Percentiles rank a stretch among this genome's conserved stretches.
These are phyloP conservation scores for Eumacrocentrus americanus DNA, from an alignment of 2,888 invertebrate genomes.

Conservation along the genomic window DNA sequence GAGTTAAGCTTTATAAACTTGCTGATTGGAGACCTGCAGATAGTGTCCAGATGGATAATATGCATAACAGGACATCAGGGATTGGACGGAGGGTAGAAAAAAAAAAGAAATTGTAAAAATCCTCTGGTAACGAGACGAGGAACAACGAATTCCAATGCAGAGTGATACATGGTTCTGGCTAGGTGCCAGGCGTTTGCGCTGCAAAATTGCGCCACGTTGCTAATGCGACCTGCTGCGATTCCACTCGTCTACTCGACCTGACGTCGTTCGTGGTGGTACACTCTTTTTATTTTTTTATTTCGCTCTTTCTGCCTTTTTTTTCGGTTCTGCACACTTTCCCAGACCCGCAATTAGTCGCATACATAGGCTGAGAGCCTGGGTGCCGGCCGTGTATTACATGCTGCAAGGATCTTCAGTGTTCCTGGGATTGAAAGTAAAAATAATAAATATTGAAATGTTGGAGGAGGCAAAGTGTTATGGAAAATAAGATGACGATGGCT, in stretches of 20 bases:
- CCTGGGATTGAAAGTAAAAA: neutral
- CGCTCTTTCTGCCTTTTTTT: constrained; percentile 23
- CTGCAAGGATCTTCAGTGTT: too few species aligned
- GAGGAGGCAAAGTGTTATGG: neutral
- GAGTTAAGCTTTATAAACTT: neutral
- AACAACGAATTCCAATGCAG: constrained; percentile 56
- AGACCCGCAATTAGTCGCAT: neutral
- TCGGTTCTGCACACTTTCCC: too few species aligned
- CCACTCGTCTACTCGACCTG: constrained; percentile 45
- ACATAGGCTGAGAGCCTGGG: too few species aligned
- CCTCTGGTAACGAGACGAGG: constrained; percentile 54
- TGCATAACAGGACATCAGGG: constrained; percentile 3
- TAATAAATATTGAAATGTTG: neutral
- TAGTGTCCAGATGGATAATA: too few species aligned
- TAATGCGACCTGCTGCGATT: constrained; percentile 49
- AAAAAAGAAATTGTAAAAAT: constrained; percentile 46
- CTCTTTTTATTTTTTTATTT: constrained; percentile 24
- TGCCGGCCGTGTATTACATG: too few species aligned
- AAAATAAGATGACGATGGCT: constrained; percentile 35
- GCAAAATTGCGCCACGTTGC: constrained; percentile 52
- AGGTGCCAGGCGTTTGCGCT: constrained; percentile 52
- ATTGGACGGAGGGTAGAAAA: constrained; percentile 25
- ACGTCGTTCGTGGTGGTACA: constrained; percentile 41
- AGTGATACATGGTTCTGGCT: constrained; percentile 55
- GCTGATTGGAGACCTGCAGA: too few species aligned